Evolutionary conservation across 2,888 invertebrate species (phyloP).

Genomic region (Philaethria dido): DNA sequence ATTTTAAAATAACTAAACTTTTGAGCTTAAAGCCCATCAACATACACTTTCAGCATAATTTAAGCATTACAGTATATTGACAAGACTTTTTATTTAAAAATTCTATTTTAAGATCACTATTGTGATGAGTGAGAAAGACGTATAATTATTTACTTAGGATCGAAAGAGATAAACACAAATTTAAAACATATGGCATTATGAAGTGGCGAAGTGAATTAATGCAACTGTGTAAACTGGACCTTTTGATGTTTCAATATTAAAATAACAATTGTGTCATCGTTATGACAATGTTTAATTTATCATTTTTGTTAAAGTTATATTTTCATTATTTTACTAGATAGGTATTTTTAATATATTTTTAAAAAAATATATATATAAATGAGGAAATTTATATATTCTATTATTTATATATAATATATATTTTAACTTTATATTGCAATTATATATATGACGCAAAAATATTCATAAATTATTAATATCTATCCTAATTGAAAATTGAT

Average conservation of each 20-base stretch:
- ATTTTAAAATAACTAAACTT: background rate
- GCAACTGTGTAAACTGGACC: constrained; percentile 63
- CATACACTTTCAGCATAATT: background rate
- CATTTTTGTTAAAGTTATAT: background rate
- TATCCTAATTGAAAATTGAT: background rate
- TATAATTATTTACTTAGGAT: constrained; percentile 51
- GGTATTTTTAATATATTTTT: no score
- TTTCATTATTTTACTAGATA: background rate
- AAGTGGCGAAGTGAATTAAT: constrained; percentile 50
- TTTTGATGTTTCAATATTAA: constrained; percentile 38
- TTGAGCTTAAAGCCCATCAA: background rate
- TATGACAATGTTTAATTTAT: background rate
- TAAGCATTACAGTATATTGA: background rate
- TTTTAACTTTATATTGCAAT: no score
- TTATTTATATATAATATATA: no score
- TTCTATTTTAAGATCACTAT: background rate
- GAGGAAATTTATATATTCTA: no score
- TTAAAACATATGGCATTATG: constrained; percentile 59
- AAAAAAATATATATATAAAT: no score
- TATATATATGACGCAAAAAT: no score
- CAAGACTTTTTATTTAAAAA: background rate
- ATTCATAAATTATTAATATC: background rate
- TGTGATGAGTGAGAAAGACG: constrained; percentile 11
- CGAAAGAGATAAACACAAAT: constrained; percentile 50
- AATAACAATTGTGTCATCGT: constrained; percentile 27